Base-by-base conservation (phyloP, 2,113 vertebrate genomes). In the Malurus elegans region DNA sequence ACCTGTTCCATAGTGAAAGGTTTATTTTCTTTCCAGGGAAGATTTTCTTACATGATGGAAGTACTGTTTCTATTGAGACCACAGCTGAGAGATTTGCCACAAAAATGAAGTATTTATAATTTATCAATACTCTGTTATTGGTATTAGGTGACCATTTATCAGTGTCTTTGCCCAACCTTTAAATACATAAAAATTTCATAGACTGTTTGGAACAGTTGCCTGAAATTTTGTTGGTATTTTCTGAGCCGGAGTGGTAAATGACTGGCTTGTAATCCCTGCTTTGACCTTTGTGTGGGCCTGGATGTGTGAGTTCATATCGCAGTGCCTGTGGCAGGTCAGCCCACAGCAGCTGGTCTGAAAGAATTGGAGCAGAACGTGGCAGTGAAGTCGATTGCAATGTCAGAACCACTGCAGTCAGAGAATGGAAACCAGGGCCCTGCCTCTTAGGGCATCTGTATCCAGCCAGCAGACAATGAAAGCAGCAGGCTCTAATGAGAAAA, bases 401-500 rank as follows among this genome's bases (percentile, higher is more conserved):
- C 78, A 82, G 50, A 89, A 32, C 57, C 47, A 15, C 32, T 44
- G 65, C 82, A 17, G 18, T 19, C n/a, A 31, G 66, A 54, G 79
- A 84, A 61, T 71, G 45, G 48, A 84, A 96, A 66, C 53, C 0
- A 4, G 51, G 57, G 34, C 58, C 56, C 91, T 74, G 48, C 81
- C 60, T 94, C 56, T 85, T 18, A 64, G 58, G 84, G 75, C 23
- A 2, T 47, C 18, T 57, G 25, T 57, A 51, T 45, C 57, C 40
- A 58, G 73, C 79, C 47, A 61, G 54, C 47, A 83, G 83, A 87
- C 64, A 79, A 50, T 80, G 79, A 94, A 86, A 96, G 88, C 74
- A 76, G 91, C 84, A 78, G 75, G 54, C 38, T 73, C 53, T 92
- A 79, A 70, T 93, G 78, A 86, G 78, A 88, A 92, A 80, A 79